Conservation (phyloP, 2,113 vertebrate species). For the Poecilia latipinna region DNA sequence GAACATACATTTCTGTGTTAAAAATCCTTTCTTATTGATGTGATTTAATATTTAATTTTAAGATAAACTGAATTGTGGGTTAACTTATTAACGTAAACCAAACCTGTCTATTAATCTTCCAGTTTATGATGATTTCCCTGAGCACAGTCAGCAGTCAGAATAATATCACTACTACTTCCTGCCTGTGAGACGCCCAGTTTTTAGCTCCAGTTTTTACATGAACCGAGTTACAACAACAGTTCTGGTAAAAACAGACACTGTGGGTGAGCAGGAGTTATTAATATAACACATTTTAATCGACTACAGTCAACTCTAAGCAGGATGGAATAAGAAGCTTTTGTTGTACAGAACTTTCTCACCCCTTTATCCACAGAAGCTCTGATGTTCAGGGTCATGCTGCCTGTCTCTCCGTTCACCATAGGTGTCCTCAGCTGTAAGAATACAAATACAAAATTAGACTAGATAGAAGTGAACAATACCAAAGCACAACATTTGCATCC, state of each 20-base stretch:
- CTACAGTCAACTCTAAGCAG: not conserved
- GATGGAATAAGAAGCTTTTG: not conserved
- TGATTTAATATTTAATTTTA: too few relatives aligned
- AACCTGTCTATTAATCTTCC: too few relatives aligned
- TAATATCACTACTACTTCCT: not conserved
- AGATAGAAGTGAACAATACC: not conserved
- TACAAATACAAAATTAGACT: not conserved
- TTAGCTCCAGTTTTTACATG: not conserved
- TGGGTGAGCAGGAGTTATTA: too few relatives aligned
- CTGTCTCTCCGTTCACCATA: conserved; percentile 93
- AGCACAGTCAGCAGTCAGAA: too few relatives aligned
- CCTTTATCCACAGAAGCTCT: conserved; percentile 90
- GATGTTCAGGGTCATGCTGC: conserved; percentile 85
- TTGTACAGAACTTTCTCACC: conserved; percentile 76
- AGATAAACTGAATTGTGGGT: too few relatives aligned
- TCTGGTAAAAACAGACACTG: too few relatives aligned
- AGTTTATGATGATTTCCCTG: too few relatives aligned
- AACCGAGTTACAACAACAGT: too few relatives aligned
- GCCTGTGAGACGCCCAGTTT: not conserved
- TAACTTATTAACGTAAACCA: too few relatives aligned
- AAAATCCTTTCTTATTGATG: too few relatives aligned
- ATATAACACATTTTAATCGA: too few relatives aligned
- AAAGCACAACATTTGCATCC: not conserved
- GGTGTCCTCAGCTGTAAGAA: conserved; percentile 87
- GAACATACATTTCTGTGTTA: too few relatives aligned